Percentiles rank a stretch among this genome's conserved stretches.
Evolutionary conservation across 1,140 invertebrate species (phyloP).

Genomic region (Melitaea cinxia): DNA sequence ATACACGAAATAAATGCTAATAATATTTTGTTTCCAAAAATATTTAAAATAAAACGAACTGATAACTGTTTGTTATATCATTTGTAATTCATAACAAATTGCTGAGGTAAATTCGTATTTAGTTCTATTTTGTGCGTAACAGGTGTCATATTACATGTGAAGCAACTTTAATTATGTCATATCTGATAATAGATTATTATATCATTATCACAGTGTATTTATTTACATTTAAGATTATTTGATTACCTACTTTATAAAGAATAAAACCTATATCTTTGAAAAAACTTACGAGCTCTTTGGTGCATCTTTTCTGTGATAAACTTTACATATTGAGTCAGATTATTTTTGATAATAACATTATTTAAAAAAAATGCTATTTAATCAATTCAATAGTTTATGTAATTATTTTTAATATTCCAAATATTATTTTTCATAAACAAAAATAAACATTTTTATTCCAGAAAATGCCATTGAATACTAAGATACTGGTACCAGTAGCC

Average conservation of each 20-base stretch:
- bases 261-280: neutral
- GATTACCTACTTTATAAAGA: neutral
- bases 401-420: neutral
- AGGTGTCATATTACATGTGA: conserved; percentile 74
- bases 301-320: neutral
- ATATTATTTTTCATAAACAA: neutral
- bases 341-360: too few relatives aligned
- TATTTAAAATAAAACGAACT: neutral
- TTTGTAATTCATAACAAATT: neutral
- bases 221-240: conserved; percentile 12
- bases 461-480: conserved; percentile 64
- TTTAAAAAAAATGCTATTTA: too few relatives aligned
- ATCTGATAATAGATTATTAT: conserved; percentile 69
- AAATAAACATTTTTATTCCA: conserved; percentile 38
- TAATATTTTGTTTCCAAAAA: conserved; percentile 1
- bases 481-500: conserved; percentile 59
- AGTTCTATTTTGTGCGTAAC: conserved; percentile 12
- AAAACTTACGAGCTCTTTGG: neutral
- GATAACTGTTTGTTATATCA: neutral
- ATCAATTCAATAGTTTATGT: too few relatives aligned
- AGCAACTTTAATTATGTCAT: conserved; percentile 80
- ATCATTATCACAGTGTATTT: conserved; percentile 33
- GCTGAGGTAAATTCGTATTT: neutral
- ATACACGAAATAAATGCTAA: neutral
- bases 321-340: neutral